These are phyloP conservation scores for Phenganax stokvisi DNA, from an alignment of 92 coral and sea anemone species.

Conservation along the genomic window DNA sequence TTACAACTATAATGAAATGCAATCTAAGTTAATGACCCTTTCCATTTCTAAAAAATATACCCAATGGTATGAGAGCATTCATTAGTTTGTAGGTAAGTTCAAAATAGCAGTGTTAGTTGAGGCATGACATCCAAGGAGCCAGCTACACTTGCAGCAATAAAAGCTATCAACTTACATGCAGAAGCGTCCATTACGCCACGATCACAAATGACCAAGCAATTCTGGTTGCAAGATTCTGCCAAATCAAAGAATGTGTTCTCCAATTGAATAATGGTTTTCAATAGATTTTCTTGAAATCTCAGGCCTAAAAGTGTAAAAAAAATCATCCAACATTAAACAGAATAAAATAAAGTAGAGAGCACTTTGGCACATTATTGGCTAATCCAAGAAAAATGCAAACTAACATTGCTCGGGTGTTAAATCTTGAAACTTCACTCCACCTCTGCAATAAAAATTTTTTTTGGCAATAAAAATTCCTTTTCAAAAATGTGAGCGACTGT, in stretches of 20 bases:
- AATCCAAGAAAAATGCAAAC: not conserved
- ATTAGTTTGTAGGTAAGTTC: too few relatives aligned
- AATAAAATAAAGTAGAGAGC: not conserved
- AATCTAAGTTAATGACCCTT: not conserved
- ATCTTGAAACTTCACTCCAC: slow-evolving; percentile 91
- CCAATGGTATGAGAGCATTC: too few relatives aligned
- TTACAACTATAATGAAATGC: slow-evolving; percentile 48
- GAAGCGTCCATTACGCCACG: slow-evolving; percentile 98
- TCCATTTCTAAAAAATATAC: too few relatives aligned
- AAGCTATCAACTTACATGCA: slow-evolving; percentile 56
- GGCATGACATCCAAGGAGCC: not conserved
- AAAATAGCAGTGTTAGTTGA: not conserved
- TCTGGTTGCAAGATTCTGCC: slow-evolving; percentile 49
- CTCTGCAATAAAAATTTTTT: slow-evolving; percentile 47
- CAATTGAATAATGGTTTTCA: slow-evolving; percentile 74
- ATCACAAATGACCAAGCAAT: slow-evolving; percentile 86
- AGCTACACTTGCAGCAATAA: not conserved
- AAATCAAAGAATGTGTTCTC: slow-evolving; percentile 88
- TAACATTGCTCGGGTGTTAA: slow-evolving; percentile 64
- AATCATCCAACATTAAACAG: not conserved
- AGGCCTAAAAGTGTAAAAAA: slow-evolving; percentile 42
- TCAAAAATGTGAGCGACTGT: too few relatives aligned
- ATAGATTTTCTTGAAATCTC: slow-evolving; percentile 70
- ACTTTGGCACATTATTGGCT: too few relatives aligned
- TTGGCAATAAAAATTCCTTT: not conserved